These are phyloP conservation scores for Thripadectes ignobilis DNA, from an alignment of 2,797 vertebrate genomes.

Conservation along the genomic window DNA sequence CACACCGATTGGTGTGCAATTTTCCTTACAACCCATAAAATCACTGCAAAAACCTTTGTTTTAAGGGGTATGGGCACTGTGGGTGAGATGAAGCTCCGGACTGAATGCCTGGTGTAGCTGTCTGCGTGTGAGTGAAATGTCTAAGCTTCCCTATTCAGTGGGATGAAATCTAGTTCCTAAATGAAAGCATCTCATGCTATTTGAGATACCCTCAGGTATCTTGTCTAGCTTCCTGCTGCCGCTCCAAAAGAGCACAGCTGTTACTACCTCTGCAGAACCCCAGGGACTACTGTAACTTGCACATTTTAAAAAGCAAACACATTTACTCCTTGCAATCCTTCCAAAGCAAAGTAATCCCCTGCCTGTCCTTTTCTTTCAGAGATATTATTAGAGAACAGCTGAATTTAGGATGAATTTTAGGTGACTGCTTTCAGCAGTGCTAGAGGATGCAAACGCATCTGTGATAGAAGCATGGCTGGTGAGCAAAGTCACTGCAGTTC, in stretches of 20 bases:
- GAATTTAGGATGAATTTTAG: not conserved
- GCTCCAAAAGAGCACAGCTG: not conserved
- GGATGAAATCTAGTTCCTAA: not conserved
- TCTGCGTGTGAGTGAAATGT: not conserved
- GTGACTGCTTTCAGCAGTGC: not conserved
- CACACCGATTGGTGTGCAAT: rapidly evolving
- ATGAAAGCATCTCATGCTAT: not conserved
- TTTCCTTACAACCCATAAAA: not conserved
- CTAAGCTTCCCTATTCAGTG: not conserved
- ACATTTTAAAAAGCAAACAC: not conserved
- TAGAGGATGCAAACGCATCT: not conserved
- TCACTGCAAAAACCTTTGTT: not conserved
- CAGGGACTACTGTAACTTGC: not conserved
- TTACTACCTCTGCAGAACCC: not conserved
- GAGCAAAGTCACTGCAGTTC: not conserved
- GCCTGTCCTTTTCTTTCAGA: not conserved
- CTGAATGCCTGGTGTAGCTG: not conserved
- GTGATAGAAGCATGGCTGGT: not conserved
- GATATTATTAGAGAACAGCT: not conserved
- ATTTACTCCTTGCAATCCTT: not conserved
- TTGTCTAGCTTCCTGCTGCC: not conserved
- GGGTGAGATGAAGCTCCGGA: not conserved
- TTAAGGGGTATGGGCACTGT: not conserved
- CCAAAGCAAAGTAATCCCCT: not conserved
- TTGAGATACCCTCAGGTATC: not conserved